Evolutionary conservation across 1,140 invertebrate genomes (phyloP).

Genomic region (Arion vulgaris): DNA sequence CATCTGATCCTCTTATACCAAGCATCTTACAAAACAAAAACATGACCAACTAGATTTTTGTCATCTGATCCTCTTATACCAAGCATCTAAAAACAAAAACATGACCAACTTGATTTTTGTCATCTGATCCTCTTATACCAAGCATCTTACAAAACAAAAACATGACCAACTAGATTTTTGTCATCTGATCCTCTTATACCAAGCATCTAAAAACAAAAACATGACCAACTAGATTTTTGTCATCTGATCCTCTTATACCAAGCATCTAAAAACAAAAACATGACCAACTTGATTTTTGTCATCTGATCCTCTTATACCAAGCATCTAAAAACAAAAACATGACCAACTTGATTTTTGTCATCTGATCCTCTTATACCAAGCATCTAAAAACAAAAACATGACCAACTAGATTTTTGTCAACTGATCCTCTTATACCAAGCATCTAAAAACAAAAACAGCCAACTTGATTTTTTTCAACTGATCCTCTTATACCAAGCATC

Average conservation of each 20-base stretch:
- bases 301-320: conserved; percentile 87
- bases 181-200: conserved; percentile 85
- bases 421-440: conserved; percentile 87
- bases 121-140: conserved; percentile 85
- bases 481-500: conserved; percentile 89
- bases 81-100: conserved; percentile 79
- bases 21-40: conserved; percentile 79
- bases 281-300: conserved; percentile 83
- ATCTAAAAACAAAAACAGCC: conserved; percentile 76
- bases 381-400: conserved; percentile 82
- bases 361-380: conserved; percentile 87
- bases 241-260: conserved; percentile 85
- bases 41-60: conserved; percentile 84
- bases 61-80: conserved; percentile 85
- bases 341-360: conserved; percentile 80
- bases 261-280: conserved; percentile 80
- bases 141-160: conserved; percentile 79
- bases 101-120: conserved; percentile 83
- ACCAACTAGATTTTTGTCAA: conserved; percentile 78
- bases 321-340: conserved; percentile 80
- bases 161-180: conserved; percentile 84
- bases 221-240: conserved; percentile 83
- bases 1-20: conserved; percentile 85
- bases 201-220: conserved; percentile 79
- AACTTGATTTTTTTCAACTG: conserved; percentile 76